Base-by-base conservation (phyloP, 2,113 vertebrate species). In the Podilymbus podiceps region DNA sequence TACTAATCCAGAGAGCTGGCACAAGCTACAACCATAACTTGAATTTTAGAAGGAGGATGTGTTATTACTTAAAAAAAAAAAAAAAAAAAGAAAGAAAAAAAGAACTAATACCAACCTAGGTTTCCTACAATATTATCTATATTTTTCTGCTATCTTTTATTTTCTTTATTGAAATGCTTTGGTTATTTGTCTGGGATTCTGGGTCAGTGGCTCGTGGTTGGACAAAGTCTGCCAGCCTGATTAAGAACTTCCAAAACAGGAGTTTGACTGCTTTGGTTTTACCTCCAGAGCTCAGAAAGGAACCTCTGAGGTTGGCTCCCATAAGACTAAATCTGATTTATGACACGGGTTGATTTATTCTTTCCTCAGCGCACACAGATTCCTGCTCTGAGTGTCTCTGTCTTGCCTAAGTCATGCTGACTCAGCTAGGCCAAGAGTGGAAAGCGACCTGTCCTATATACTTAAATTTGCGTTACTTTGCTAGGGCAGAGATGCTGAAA, bases 1-100 rank as follows among this genome's bases (percentile, higher is more conserved):
- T 92, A 52, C 76, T 93, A 92, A 96, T 93, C 85, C 86, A 72
- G 79, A 74, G 63, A 89, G 35, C 62, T 84, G 85, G 88, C 88
- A 94, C 19, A 40, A 80, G 12, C 47, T 64, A 30, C 35, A 91
- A 10, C 40, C 3, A 4, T 59, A 59, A 27, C 3, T 2, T 84
- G 64, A 72, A 64, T 87, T 78, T 85, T 47, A 89, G 69, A 78
- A 84, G 52, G 44, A 89, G 64, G 31, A 47, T 67, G 55, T 52
- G 19, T 52, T 74, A 40, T 12, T 76, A 74, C 38, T 59, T 82
- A 7, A 8, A 69, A 58, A 67, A 59, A 52, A 42, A 42, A 12
- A 13, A 42, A 42, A 13, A 42, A 58, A 31, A 42, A 42, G 42
- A 13, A 42, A 42, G 42, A 13, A 42, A 42, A 13, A 42, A 58